These are phyloP conservation scores for Petrosia ficiformis DNA, from an alignment of 37 sponge, comb jelly and placozoan species.

Conservation along the genomic window DNA sequence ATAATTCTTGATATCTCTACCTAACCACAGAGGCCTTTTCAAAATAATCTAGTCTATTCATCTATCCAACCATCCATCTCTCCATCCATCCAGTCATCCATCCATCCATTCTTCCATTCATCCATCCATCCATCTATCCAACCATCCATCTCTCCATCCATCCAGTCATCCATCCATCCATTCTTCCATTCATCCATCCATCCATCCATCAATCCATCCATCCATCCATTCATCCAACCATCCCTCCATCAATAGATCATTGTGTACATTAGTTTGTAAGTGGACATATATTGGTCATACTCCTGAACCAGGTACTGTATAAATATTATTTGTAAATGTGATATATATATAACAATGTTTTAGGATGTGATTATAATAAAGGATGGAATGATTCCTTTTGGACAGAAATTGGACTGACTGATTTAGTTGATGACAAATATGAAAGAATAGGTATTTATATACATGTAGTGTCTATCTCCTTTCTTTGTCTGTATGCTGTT, in stretches of 20 bases:
- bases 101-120: too few species aligned
- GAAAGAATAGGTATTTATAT: slow-evolving; percentile 35
- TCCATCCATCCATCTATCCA: too few species aligned
- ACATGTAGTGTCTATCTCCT: neutral
- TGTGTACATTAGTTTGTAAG: slow-evolving; percentile 85
- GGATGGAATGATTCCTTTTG: slow-evolving; percentile 81
- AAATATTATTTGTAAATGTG: too few species aligned
- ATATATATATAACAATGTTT: too few species aligned
- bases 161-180: too few species aligned
- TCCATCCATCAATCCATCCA: neutral
- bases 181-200: neutral
- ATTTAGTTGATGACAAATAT: slow-evolving; percentile 51
- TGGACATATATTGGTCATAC: slow-evolving; percentile 81
- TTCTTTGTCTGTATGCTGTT: neutral
- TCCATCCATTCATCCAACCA: neutral
- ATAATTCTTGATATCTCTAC: too few species aligned
- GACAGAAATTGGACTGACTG: slow-evolving; percentile 53
- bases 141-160: too few species aligned
- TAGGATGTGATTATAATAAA: too few species aligned
- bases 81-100: too few species aligned
- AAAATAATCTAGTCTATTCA: too few species aligned
- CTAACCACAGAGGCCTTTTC: too few species aligned
- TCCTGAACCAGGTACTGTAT: neutral
- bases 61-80: too few species aligned
- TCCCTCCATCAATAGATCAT: slow-evolving; percentile 35